phyloP scores from a whole-genome alignment of 1,140 invertebrate genomes.

The Listronotus oregonensis region DNA sequence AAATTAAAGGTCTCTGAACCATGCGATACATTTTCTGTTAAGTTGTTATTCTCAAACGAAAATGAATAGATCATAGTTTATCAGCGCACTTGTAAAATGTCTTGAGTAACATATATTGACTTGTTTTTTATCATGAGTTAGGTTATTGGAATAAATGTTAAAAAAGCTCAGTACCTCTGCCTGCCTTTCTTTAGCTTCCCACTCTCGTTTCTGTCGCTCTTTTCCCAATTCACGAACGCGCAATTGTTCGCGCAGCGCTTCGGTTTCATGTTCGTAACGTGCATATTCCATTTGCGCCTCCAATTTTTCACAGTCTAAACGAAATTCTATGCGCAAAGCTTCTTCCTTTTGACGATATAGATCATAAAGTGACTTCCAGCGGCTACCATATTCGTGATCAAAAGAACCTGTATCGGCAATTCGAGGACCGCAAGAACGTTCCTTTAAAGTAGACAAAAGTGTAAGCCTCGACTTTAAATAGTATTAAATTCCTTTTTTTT shows the following conservation, averaged over 20 bases:
- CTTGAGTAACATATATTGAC: too few species aligned
- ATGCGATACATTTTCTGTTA: too few species aligned
- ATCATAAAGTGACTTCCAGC: conserved; percentile 95
- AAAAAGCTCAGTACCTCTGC: conserved; percentile 66
- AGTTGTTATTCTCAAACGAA: too few species aligned
- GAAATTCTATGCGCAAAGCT: conserved; percentile 87
- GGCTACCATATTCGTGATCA: conserved; percentile 92
- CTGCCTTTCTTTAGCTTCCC: conserved; percentile 83
- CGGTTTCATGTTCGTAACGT: conserved; percentile 87
- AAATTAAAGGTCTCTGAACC: too few species aligned
- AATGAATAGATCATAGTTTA: too few species aligned
- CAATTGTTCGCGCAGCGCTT: conserved; percentile 82
- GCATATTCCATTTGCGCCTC: conserved; percentile 95
- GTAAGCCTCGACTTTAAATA: not conserved
- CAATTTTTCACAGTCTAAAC: conserved; percentile 86
- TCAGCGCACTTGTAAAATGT: too few species aligned
- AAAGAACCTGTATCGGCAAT: conserved; percentile 88
- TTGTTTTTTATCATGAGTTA: too few species aligned
- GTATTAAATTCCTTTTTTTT: too few species aligned
- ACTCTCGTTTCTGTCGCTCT: conserved; percentile 82
- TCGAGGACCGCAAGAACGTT: conserved; percentile 82
- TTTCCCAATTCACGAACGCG: conserved; percentile 83
- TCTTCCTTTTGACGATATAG: conserved; percentile 89
- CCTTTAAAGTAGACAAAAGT: conserved; percentile 59
- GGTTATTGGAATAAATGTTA: too few species aligned